Conservation (phyloP, 2,797 vertebrate genomes). For the Remorina albescens region DNA sequence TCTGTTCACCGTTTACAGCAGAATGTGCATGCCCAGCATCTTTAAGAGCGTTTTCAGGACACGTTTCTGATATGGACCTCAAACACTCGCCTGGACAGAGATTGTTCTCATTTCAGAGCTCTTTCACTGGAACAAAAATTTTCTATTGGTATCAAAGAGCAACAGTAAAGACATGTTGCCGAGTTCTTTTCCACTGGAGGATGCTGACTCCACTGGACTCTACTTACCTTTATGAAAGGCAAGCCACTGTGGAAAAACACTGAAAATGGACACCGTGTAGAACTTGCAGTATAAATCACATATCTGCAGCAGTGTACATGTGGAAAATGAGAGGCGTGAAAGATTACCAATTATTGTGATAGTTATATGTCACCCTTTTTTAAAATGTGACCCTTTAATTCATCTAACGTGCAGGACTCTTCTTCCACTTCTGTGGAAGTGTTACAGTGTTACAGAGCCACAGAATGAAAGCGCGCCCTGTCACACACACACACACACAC, state of each 20-base stretch:
- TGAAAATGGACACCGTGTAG: background rate
- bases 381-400: background rate
- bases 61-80: too few relatives aligned
- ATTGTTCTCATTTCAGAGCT: too few relatives aligned
- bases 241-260: background rate
- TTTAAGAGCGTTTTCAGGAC: too few relatives aligned
- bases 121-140: background rate
- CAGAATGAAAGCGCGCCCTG: constrained; percentile 20
- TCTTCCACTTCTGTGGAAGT: background rate
- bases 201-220: too few relatives aligned
- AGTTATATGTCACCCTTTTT: background rate
- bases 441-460: constrained; percentile 9
- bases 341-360: background rate
- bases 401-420: background rate
- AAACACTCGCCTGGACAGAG: too few relatives aligned
- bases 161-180: background rate
- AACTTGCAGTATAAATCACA: background rate
- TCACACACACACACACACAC: constrained; percentile 33
- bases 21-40: too few relatives aligned
- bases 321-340: background rate
- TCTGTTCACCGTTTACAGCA: too few relatives aligned
- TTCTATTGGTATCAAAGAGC: background rate
- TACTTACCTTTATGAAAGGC: too few relatives aligned
- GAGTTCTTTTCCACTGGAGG: too few relatives aligned
- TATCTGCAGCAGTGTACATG: background rate